These are phyloP conservation scores for Coreoperca whiteheadi DNA, from an alignment of 2,113 vertebrate species.

Conservation along the genomic window DNA sequence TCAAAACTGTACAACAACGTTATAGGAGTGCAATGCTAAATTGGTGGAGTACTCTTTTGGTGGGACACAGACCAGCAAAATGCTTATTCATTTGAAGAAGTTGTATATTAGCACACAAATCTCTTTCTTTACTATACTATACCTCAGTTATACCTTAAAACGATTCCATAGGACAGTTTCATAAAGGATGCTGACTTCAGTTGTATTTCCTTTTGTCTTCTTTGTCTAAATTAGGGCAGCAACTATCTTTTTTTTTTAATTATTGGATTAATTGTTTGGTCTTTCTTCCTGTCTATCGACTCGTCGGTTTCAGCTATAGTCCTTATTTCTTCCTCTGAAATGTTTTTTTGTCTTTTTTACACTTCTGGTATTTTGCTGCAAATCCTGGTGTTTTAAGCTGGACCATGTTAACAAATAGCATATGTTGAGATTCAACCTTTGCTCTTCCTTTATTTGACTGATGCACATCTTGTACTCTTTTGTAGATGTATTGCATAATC, in stretches of 20 bases:
- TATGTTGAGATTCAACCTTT: not conserved
- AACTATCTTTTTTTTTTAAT: too few species aligned
- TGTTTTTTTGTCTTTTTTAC: too few species aligned
- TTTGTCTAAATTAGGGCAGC: not conserved
- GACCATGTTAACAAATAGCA: not conserved
- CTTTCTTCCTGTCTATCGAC: not conserved
- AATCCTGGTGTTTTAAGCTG: not conserved
- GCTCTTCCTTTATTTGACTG: not conserved
- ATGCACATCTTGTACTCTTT: constrained; percentile 5
- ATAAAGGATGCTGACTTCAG: not conserved
- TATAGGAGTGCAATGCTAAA: not conserved
- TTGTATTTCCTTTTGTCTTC: too few species aligned
- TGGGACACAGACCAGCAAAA: too few species aligned
- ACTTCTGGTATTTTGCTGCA: not conserved
- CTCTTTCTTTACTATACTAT: too few species aligned
- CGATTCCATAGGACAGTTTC: not conserved
- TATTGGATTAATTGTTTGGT: not conserved
- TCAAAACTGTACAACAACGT: too few species aligned
- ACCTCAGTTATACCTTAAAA: not conserved
- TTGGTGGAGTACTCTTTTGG: not conserved
- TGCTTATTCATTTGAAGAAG: too few species aligned
- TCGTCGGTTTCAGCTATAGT: not conserved
- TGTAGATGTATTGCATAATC: not conserved
- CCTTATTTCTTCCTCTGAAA: not conserved
- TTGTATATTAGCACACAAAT: too few species aligned